phyloP scores from a whole-genome alignment of 2,113 vertebrate genomes.

The Gopherus flavomarginatus region DNA sequence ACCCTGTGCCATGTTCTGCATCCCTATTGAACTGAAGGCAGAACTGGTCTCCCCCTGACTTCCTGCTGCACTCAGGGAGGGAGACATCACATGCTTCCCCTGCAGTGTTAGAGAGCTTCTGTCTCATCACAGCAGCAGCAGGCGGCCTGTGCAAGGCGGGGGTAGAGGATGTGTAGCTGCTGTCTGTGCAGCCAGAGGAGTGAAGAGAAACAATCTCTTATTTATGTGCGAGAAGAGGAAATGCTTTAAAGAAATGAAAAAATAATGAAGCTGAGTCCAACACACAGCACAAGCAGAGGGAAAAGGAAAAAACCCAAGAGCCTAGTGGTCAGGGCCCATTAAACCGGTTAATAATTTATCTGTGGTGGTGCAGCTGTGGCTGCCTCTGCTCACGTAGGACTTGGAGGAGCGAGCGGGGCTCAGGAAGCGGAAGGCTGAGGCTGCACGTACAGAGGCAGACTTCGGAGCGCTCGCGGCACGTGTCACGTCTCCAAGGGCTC shows the following conservation, averaged over 20 bases:
- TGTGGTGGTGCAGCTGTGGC: neutral
- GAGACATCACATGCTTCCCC: neutral
- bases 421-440: constrained; percentile 2
- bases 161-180: neutral
- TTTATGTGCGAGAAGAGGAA: neutral
- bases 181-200: neutral
- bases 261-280: constrained; percentile 10
- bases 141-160: neutral
- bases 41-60: neutral
- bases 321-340: neutral
- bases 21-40: neutral
- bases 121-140: neutral
- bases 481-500: neutral
- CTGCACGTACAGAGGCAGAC: constrained; percentile 27
- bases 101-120: neutral
- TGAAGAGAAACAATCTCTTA: neutral
- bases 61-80: neutral
- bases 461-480: neutral
- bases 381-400: constrained; percentile 45
- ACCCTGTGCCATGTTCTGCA: neutral
- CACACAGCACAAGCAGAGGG: neutral
- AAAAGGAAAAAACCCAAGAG: neutral
- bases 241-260: constrained; percentile 24
- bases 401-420: neutral
- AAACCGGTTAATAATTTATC: neutral